These are phyloP conservation scores for Dicycla oo DNA, from an alignment of 2,888 invertebrate genomes.

Conservation along the genomic window DNA sequence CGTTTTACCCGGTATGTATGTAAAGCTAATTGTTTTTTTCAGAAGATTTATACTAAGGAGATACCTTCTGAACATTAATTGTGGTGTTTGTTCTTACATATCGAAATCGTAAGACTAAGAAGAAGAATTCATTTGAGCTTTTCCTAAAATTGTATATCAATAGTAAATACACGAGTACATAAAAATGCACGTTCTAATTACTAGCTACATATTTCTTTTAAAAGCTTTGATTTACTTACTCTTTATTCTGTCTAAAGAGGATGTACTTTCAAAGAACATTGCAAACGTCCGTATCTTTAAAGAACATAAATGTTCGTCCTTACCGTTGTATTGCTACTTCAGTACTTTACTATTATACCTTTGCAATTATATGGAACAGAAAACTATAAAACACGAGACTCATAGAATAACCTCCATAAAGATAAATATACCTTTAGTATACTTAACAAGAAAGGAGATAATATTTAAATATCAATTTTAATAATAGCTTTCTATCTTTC, in stretches of 20 bases:
- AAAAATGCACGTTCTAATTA: neutral
- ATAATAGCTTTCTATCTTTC: no score
- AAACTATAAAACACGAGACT: slow-evolving; percentile 2
- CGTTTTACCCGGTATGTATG: no score
- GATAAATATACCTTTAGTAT: neutral
- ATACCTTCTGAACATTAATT: neutral
- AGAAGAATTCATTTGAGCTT: neutral
- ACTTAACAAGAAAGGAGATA: neutral
- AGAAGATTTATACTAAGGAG: neutral
- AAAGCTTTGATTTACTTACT: neutral
- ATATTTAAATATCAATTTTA: neutral
- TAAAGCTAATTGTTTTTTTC: no score
- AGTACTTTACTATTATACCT: slow-evolving; percentile 14
- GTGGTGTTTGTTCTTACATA: neutral
- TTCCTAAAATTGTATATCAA: neutral
- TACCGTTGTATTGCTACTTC: slow-evolving; percentile 25
- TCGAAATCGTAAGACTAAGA: neutral
- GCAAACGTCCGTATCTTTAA: no score
- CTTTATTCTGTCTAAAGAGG: neutral
- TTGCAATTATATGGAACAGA: slow-evolving; percentile 10
- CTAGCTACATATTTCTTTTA: neutral
- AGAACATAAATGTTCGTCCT: slow-evolving; percentile 32
- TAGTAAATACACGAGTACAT: no score
- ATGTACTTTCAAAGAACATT: slow-evolving; percentile 14
- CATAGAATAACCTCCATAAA: neutral